Conservation (phyloP, 2,113 vertebrate species). For the Xenopus laevis region DNA sequence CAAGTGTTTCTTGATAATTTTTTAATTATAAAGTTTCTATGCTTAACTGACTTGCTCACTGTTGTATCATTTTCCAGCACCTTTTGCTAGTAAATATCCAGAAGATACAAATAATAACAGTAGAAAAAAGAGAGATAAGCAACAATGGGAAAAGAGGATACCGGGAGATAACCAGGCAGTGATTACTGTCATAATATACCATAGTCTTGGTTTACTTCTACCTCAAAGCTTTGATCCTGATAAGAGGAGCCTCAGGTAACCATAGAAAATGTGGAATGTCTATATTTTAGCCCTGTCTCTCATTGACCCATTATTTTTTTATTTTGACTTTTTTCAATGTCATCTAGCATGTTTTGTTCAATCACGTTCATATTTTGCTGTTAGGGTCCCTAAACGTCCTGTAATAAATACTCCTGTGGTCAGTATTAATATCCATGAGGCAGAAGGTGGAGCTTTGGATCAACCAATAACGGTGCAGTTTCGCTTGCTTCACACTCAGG, state of each 20-base stretch:
- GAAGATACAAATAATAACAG: conserved; percentile 47
- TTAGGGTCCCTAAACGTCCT: conserved; percentile 88
- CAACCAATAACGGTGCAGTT: conserved; percentile 91
- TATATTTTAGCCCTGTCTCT: not conserved
- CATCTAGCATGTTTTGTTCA: not conserved
- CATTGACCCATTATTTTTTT: not conserved
- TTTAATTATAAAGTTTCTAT: too few relatives aligned
- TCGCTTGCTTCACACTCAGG: conserved; percentile 84
- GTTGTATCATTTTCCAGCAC: conserved; percentile 28
- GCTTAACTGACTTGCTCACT: too few relatives aligned
- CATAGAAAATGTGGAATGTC: too few relatives aligned
- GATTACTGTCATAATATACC: conserved; percentile 89
- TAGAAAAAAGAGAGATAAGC: conserved; percentile 43
- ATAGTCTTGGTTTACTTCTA: conserved; percentile 79
- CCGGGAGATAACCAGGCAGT: conserved; percentile 75
- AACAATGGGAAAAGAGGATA: conserved; percentile 65
- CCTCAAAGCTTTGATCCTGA: conserved; percentile 86
- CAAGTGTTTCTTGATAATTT: too few relatives aligned
- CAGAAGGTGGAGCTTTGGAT: conserved; percentile 66
- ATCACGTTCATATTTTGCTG: not conserved
- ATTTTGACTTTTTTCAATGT: not conserved
- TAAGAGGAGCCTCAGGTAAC: conserved; percentile 86
- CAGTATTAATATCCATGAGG: conserved; percentile 82
- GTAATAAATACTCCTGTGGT: conserved; percentile 90
- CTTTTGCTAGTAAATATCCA: conserved; percentile 8